phyloP scores from a whole-genome alignment of 2,113 vertebrate genomes.

The Halichoerus grypus region DNA sequence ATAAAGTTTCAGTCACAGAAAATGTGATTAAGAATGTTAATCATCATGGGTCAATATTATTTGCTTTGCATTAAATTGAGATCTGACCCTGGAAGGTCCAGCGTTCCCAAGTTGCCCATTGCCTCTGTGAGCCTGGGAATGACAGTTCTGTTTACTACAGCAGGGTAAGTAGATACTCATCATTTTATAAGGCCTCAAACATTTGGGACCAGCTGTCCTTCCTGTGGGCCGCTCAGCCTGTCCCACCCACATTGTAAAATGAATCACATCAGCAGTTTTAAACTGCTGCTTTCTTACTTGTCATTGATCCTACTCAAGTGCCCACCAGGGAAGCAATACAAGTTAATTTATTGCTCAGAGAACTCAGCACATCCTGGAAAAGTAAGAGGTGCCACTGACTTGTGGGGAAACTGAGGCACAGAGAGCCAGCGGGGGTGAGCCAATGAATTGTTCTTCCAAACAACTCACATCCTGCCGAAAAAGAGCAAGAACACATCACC shows the following conservation, averaged over 20 bases:
- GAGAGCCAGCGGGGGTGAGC: not conserved
- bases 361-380: not conserved
- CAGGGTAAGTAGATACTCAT: not conserved
- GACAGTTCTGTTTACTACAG: not conserved
- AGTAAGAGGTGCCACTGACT: not conserved
- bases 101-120: not conserved
- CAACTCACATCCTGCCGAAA: not conserved
- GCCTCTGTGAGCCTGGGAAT: not conserved
- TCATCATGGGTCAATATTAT: not conserved
- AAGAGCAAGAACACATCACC: not conserved
- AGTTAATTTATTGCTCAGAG: not conserved
- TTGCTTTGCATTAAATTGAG: not conserved
- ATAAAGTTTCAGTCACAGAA: not conserved
- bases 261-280: not conserved
- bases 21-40: not conserved
- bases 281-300: not conserved
- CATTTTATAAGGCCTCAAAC: not conserved
- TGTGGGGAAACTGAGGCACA: not conserved
- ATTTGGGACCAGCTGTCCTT: not conserved
- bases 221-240: fast-evolving
- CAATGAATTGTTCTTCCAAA: not conserved
- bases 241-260: not conserved
- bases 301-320: not conserved
- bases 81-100: not conserved
- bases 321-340: not conserved